A percentile compares a stretch with the other conserved stretches of the same genome.
Conservation (phyloP, 2,888 invertebrate genomes). For the Lycophotia porphyrea region DNA sequence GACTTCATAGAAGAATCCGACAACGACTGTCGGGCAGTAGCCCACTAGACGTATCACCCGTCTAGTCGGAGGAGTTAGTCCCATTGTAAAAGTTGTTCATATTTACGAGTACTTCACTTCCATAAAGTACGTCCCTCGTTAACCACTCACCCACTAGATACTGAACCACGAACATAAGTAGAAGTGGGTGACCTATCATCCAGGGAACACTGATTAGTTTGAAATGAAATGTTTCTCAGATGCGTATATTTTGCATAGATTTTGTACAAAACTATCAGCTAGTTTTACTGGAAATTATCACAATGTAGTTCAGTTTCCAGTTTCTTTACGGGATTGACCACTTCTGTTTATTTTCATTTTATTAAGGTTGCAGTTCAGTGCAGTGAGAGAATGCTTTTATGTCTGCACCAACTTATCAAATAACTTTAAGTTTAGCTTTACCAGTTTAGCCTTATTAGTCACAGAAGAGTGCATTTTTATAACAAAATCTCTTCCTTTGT, state of each 20-base stretch:
- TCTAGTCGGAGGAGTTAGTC: too few species aligned
- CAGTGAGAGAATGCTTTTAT: constrained; percentile 55
- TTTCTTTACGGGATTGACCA: constrained; percentile 28
- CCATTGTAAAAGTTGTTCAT: background rate
- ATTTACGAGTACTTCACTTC: background rate
- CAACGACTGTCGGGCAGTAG: too few species aligned
- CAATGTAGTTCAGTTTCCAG: constrained; percentile 1
- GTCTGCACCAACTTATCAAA: constrained; percentile 53
- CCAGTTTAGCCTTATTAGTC: constrained; percentile 54
- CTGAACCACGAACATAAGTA: constrained; percentile 35
- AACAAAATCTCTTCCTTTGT: constrained; percentile 38
- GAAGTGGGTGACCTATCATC: constrained; percentile 48
- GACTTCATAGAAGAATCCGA: too few species aligned
- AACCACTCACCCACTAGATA: background rate
- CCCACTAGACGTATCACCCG: too few species aligned
- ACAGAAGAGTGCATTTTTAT: constrained; percentile 49
- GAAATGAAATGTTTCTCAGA: constrained; percentile 29
- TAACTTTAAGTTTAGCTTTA: constrained; percentile 68
- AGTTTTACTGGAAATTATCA: constrained; percentile 19
- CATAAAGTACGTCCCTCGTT: background rate
- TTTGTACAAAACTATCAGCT: constrained; percentile 44
- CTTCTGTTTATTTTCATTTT: constrained; percentile 59
- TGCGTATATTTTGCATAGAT: constrained; percentile 35
- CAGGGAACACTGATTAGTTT: constrained; percentile 42
- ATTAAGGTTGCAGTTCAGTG: constrained; percentile 51